These are phyloP conservation scores for Spisula subtruncata DNA, from an alignment of 2,888 invertebrate genomes.

Conservation along the genomic window DNA sequence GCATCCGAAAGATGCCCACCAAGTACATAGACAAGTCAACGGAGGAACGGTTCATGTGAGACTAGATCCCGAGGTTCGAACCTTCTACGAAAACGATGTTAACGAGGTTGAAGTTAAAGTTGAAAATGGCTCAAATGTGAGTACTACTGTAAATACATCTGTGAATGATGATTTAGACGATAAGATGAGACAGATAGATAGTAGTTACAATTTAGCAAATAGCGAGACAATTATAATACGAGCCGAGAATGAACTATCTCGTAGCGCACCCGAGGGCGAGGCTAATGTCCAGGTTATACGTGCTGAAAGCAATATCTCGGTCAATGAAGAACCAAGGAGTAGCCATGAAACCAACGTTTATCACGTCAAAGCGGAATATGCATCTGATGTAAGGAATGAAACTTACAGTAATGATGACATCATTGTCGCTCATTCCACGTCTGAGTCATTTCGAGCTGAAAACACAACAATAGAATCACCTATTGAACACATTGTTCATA, in stretches of 20 bases:
- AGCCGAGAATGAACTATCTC: conserved; percentile 4
- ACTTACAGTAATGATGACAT: background rate
- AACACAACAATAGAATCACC: background rate
- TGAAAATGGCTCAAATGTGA: conserved; percentile 23
- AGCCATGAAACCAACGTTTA: conserved; percentile 33
- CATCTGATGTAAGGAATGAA: conserved; percentile 1
- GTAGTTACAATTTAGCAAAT: background rate
- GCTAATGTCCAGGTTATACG: background rate
- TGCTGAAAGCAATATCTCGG: background rate
- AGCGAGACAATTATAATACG: conserved; percentile 21
- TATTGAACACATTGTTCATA: background rate
- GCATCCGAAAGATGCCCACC: background rate
- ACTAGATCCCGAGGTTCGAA: conserved; percentile 15
- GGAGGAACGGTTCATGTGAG: conserved; percentile 22
- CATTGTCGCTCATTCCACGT: background rate
- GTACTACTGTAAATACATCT: conserved; percentile 52
- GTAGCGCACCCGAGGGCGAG: background rate
- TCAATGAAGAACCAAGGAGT: background rate
- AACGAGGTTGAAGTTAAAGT: background rate
- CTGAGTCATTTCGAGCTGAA: background rate
- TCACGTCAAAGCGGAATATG: conserved; percentile 49
- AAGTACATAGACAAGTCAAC: background rate
- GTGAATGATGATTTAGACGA: conserved; percentile 37
- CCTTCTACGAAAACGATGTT: background rate
- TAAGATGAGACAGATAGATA: conserved; percentile 12